phyloP scores from a whole-genome alignment of 2,113 vertebrate genomes.

The Mionectes macconnelli region DNA sequence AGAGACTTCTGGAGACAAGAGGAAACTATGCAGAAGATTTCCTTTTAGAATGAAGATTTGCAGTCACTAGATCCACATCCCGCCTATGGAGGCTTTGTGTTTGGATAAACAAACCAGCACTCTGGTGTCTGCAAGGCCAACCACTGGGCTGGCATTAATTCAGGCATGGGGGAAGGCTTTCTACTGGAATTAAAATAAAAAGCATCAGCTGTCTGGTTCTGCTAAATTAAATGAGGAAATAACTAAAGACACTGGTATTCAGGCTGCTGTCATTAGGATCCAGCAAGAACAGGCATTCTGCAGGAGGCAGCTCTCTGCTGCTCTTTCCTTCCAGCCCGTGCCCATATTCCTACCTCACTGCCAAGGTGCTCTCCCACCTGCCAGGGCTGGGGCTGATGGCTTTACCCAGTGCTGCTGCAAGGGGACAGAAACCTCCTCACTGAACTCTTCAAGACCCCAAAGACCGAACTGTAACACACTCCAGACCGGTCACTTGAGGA shows the following conservation, averaged over 20 bases:
- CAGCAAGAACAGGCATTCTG: not conserved
- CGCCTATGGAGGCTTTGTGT: not conserved
- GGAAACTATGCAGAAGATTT: not conserved
- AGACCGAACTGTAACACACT: not conserved
- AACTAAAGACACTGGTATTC: not conserved
- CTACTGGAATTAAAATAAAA: not conserved
- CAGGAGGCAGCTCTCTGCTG: not conserved
- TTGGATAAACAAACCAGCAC: not conserved
- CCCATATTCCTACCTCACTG: fast-evolving
- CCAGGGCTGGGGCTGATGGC: not conserved
- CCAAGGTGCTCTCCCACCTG: fast-evolving
- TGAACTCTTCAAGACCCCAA: not conserved
- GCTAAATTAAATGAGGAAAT: slow-evolving; percentile 15
- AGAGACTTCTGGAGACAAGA: not conserved
- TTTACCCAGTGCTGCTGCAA: not conserved
- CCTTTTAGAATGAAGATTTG: not conserved
- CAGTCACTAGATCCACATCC: not conserved
- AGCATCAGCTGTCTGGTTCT: slow-evolving; percentile 14
- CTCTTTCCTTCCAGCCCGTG: fast-evolving
- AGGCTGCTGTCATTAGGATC: not conserved
- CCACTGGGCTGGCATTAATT: not conserved
- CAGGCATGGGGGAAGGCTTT: not conserved
- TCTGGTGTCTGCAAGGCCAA: not conserved
- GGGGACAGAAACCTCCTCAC: not conserved
- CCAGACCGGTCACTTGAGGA: fast-evolving